Base-by-base conservation (phyloP, 37 sponge, comb jelly and placozoan genomes). In the Corticium candelabrum region DNA sequence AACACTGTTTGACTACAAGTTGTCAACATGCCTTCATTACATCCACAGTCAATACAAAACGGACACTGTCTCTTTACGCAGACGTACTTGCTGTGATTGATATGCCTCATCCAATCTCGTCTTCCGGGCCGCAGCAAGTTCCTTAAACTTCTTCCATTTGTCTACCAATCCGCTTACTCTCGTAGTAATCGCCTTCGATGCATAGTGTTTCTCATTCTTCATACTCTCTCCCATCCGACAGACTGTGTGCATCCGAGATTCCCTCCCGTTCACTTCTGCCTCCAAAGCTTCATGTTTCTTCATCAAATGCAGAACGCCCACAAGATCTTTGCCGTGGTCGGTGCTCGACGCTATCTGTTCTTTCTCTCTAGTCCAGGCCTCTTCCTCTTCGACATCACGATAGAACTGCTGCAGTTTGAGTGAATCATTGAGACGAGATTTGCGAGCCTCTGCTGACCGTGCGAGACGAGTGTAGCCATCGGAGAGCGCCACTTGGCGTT, bases 301-400 rank as follows among this genome's bases (percentile, higher is more conserved):
- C 15, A 50, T 50, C 36, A 34, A 82, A 39, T 82, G 70, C 31
- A 86, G 76, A 32, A 95, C 96, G 39, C 77, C 73, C 29, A 69
- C 86, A 7, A 82, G 85, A 38, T 92, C 96, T 41, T 72, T 86
- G 3, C 92, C 96, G 76, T 76, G 86, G 57, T 91, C 89, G 15
- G 57, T 33, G 7, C 85, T 86, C 3, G 82, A 85, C 32, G 85
- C 87, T 43, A 89, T 68, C 3, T 85, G 90, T 41, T 95, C 96
- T 68, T 89, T 95, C 84, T 92, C 93, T 67, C 82, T 82, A 35
- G 94, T 87, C 99, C 99, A 97, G 1, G 86, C 79, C 78, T 91
- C 94, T 81, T 97, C 95, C 39, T 93, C 89, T 39, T 97, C 99
- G 31, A 85, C 95, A 38, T 86, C 82, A 21, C 89, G 73, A 80